A percentile compares a stretch with the other conserved stretches of the same genome.
These are phyloP conservation scores for Ectemnius lituratus DNA, from an alignment of 2,888 invertebrate species.

Conservation along the genomic window DNA sequence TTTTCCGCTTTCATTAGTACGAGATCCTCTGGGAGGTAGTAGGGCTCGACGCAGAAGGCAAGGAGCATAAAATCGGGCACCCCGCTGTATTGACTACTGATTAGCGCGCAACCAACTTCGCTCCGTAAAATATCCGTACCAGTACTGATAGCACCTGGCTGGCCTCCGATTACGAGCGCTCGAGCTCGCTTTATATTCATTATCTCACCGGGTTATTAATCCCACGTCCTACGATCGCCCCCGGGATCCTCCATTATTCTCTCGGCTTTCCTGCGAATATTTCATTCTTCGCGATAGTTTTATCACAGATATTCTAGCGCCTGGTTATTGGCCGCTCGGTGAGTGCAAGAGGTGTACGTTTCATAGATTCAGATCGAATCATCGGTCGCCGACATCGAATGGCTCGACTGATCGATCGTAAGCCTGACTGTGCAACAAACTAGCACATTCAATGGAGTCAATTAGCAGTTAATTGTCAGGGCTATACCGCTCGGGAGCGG, in stretches of 20 bases:
- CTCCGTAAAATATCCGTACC: background rate
- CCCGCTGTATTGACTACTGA: background rate
- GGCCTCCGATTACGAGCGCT: background rate
- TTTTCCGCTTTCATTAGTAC: too few relatives aligned
- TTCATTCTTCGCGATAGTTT: background rate
- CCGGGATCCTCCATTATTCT: slow-evolving; percentile 1
- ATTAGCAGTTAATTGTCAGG: slow-evolving; percentile 38
- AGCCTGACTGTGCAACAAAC: slow-evolving; percentile 25
- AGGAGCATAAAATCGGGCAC: too few relatives aligned
- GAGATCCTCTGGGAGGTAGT: too few relatives aligned
- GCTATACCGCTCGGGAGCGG: background rate
- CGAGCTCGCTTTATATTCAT: slow-evolving; percentile 21
- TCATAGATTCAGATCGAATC: background rate
- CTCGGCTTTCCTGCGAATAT: background rate
- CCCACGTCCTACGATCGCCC: slow-evolving; percentile 4
- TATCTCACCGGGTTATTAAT: slow-evolving; percentile 18
- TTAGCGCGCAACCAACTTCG: background rate
- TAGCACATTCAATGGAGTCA: slow-evolving; percentile 30
- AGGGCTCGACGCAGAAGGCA: too few relatives aligned
- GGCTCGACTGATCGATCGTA: slow-evolving; percentile 7
- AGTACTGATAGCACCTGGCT: background rate
- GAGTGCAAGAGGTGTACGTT: background rate
- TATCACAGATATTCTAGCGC: background rate
- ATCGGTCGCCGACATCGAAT: background rate
- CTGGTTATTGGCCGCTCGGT: background rate